Conservation (phyloP, 2,797 vertebrate species). For the Nannoperca obscura region DNA sequence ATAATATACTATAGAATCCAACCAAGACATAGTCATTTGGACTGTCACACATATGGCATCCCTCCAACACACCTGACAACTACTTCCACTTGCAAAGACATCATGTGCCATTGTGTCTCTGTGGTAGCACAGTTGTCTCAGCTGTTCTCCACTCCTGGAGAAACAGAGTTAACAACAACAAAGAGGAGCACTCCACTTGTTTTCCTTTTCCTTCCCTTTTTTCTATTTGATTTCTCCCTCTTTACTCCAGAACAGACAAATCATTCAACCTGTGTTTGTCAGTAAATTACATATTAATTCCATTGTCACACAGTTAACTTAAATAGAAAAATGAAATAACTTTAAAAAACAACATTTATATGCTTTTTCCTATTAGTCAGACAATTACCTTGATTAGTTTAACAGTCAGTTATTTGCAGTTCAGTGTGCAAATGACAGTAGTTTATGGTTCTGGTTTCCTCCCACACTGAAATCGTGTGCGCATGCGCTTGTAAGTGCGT, state of each 20-base stretch:
- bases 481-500: no score
- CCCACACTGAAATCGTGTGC: no score
- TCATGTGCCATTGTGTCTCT: background rate
- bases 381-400: background rate
- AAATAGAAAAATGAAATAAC: background rate
- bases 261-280: no score
- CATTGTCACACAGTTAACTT: no score
- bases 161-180: background rate
- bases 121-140: background rate
- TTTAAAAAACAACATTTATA: background rate
- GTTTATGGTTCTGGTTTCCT: background rate
- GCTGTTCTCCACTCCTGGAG: background rate
- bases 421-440: background rate
- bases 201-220: no score
- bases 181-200: no score
- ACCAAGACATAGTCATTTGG: constrained; percentile 13
- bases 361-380: background rate
- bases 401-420: constrained; percentile 2
- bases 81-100: background rate
- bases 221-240: no score
- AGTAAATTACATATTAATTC: background rate
- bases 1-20: constrained; percentile 7
- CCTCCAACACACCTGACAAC: constrained; percentile 6
- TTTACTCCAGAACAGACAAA: background rate
- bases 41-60: constrained; percentile 11